Evolutionary conservation across 2,888 invertebrate genomes (phyloP), one percentile per base, ranked within the genome.

Genomic region (Myopa tessellatipennis): DNA sequence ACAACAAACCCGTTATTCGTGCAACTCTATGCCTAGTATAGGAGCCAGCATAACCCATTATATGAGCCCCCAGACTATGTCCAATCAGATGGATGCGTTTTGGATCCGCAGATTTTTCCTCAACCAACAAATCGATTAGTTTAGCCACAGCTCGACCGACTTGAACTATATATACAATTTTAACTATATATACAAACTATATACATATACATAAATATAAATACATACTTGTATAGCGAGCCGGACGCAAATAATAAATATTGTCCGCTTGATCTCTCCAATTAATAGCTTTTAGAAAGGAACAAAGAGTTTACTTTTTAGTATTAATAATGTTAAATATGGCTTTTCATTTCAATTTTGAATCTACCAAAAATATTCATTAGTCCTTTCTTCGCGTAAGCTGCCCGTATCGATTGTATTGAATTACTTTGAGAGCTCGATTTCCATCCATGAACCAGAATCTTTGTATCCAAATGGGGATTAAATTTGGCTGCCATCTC

Each of bases 1-100:
- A 12, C 26, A 63, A 50, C 58, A 68, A 83, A 90, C 93, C 93
- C 71, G 93, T 93, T 5, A 93, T 91, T 83, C 93, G 90, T 60
- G 88, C 85, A 36, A 92, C 87, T 45, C 87, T 89, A 77, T 86
- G 84, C 38, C 85, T 85, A 81, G 89, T 91, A 89, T 90, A 90
- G 81, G 85, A 88, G 0, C 92, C 92, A 4, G 92, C 90, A 82
- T 91, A 91, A 5, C 92, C 92, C 90, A 91, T 91, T 6, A 92
- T 90, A 67, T 92, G 92, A 0, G 92, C 92, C 38, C 92, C 92
- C 77, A 92, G 87, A 83, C 92, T 92, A 81, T 92, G 92, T 0
- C 89, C 89, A 58, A 89, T 88, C 0, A 89, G 76, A 80, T 89
- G 89, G 60, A 89, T 87, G 4, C 83, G 83, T 74, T 83, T 82